These are phyloP conservation scores for Emmelina monodactyla DNA, from an alignment of 2,888 invertebrate genomes.

Conservation along the genomic window DNA sequence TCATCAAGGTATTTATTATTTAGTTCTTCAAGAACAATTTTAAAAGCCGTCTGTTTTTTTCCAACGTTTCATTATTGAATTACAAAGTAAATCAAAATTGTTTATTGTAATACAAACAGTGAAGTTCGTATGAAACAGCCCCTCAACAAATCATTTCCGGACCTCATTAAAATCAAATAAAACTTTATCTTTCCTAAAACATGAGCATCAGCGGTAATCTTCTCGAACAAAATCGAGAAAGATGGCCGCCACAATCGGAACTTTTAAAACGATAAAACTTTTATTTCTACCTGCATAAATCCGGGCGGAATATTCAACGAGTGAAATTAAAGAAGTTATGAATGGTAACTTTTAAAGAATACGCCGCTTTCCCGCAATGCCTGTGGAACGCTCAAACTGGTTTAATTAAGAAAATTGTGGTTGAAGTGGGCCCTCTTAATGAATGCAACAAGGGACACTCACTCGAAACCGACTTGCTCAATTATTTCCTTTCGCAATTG, in stretches of 20 bases:
- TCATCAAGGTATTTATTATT: too few relatives aligned
- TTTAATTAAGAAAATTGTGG: conserved; percentile 14
- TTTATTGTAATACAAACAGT: too few relatives aligned
- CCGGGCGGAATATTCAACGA: conserved; percentile 12
- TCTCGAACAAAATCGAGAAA: conserved; percentile 3
- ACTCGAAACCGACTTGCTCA: too few relatives aligned
- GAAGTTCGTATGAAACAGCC: too few relatives aligned
- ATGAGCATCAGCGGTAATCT: not conserved
- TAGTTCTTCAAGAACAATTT: too few relatives aligned
- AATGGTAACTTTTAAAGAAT: conserved; percentile 13
- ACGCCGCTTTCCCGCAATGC: conserved; percentile 6
- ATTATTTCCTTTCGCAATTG: too few relatives aligned
- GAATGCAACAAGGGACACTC: not conserved
- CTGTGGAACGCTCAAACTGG: conserved; percentile 11
- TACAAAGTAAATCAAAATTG: too few relatives aligned
- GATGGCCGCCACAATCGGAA: conserved; percentile 6
- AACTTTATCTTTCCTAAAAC: conserved; percentile 1
- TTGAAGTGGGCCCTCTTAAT: not conserved
- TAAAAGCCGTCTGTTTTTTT: too few relatives aligned
- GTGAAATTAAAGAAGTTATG: conserved; percentile 17
- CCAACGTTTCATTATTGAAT: too few relatives aligned
- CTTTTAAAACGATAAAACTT: conserved; percentile 5
- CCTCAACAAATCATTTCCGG: not conserved
- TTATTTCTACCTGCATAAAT: conserved; percentile 8
- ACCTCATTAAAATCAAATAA: conserved; percentile 1